phyloP scores from a whole-genome alignment of 2,797 vertebrate genomes.

The Lithobates pipiens region DNA sequence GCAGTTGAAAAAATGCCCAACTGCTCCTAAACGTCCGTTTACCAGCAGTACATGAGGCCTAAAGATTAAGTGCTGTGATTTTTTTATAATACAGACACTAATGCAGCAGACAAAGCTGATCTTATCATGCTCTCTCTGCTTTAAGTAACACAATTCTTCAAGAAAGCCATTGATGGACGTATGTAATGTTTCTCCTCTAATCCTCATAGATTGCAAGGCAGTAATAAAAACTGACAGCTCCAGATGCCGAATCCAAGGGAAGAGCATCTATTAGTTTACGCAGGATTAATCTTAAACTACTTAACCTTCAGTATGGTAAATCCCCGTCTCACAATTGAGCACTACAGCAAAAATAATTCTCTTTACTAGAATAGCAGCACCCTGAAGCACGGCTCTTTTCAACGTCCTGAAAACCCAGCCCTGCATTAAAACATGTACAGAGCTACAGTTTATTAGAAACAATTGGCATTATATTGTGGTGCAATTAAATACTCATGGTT shows the following conservation, averaged over 20 bases:
- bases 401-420: background rate
- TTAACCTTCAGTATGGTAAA: conserved; percentile 75
- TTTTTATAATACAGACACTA: background rate
- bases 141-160: conserved; percentile 28
- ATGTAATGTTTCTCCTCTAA: conserved; percentile 65
- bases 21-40: too few relatives aligned
- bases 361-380: conserved; percentile 23
- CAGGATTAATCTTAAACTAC: conserved; percentile 88
- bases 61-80: conserved; percentile 7
- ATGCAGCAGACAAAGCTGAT: conserved; percentile 27
- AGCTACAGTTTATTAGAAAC: background rate
- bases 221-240: conserved; percentile 85
- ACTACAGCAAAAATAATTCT: conserved; percentile 24
- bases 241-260: conserved; percentile 78
- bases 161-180: conserved; percentile 16
- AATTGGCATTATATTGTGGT: background rate
- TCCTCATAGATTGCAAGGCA: conserved; percentile 65
- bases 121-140: conserved; percentile 25
- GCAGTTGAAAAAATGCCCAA: too few relatives aligned
- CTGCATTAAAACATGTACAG: background rate
- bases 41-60: too few relatives aligned
- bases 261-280: conserved; percentile 84
- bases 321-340: conserved; percentile 64
- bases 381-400: background rate
- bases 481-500: background rate